Base-by-base conservation (phyloP, 37 sponge, comb jelly and placozoan genomes). In the Agelas oroides region DNA sequence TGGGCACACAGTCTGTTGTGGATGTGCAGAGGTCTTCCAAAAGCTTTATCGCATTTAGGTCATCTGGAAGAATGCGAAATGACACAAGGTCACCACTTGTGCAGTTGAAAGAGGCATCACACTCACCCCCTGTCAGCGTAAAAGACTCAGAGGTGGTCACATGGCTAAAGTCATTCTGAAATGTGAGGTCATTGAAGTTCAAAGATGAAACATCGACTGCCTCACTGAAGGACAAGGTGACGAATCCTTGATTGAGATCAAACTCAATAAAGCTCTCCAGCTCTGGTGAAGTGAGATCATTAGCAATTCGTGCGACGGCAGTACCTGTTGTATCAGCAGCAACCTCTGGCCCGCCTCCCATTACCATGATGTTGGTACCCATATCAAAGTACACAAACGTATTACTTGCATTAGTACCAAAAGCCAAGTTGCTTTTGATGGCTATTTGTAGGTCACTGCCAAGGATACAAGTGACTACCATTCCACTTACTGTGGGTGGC, bases 31-130 rank as follows among this genome's bases (percentile, higher is more conserved):
- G 85, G 36, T 59, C 80, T 5, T 36, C 54, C 6, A 23, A 28
- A 21, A 72, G 58, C 66, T 97, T 97, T 34, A 97, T 83, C 36
- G 46, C 80, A 60, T 93, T 89, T 34, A 94, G 84, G 78, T 97
- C 97, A 2, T 69, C 66, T 5, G 32, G 39, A 18, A 76, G 24
- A 19, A 97, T 35, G 5, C 19, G 20, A 54, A 94, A 86, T 15
- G 70, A 52, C 12, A 96, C 59, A 12, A 60, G 21, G 56, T 73
- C 75, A 65, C 88, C 59, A 59, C 30, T 74, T 12, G 62, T 74
- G 54, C 91, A 91, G 71, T 68, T 86, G 40, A 78, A 37, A 14
- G 65, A 13, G 20, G 31, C 46, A 17, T 28, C 65, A 52, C 93
- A 89, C 2, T n/a, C 66, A 18, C 84, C 87, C 20, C 82, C 88